phyloP scores from a whole-genome alignment of 2,888 invertebrate species.

The Hyppa rectilinea region DNA sequence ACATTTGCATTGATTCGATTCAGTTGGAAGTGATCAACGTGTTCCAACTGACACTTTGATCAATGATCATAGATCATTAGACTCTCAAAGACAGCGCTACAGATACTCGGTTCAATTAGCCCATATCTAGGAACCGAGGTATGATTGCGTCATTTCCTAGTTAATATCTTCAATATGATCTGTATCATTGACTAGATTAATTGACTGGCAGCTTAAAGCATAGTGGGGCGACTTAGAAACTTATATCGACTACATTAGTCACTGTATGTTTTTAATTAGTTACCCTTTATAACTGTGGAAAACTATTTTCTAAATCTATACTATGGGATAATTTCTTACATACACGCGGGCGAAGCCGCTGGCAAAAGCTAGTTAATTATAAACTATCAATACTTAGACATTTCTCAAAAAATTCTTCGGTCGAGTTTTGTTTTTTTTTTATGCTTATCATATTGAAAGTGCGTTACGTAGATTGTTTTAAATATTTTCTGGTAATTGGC shows the following conservation, averaged over 20 bases:
- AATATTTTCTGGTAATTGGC: no score
- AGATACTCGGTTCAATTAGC: slow-evolving; percentile 44
- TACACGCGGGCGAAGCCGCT: no score
- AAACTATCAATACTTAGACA: background rate
- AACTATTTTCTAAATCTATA: slow-evolving; percentile 35
- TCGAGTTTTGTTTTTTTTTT: no score
- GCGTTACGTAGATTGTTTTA: no score
- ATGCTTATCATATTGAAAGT: no score
- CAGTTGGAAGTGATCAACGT: slow-evolving; percentile 25
- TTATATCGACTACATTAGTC: background rate
- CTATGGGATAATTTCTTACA: no score
- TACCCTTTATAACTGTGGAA: background rate
- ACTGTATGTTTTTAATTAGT: background rate
- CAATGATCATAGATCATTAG: slow-evolving; percentile 36
- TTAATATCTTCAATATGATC: slow-evolving; percentile 48
- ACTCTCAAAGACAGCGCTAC: slow-evolving; percentile 30
- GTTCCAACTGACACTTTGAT: slow-evolving; percentile 34
- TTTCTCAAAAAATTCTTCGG: no score
- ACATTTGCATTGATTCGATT: slow-evolving; percentile 21
- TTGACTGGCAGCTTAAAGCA: background rate
- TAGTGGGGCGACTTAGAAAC: background rate
- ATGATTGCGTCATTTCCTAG: slow-evolving; percentile 42
- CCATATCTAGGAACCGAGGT: slow-evolving; percentile 42
- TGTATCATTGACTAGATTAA: slow-evolving; percentile 24
- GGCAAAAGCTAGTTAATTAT: no score